phyloP scores from a whole-genome alignment of 2,113 vertebrate species.

The Notarius quadriscutis region DNA sequence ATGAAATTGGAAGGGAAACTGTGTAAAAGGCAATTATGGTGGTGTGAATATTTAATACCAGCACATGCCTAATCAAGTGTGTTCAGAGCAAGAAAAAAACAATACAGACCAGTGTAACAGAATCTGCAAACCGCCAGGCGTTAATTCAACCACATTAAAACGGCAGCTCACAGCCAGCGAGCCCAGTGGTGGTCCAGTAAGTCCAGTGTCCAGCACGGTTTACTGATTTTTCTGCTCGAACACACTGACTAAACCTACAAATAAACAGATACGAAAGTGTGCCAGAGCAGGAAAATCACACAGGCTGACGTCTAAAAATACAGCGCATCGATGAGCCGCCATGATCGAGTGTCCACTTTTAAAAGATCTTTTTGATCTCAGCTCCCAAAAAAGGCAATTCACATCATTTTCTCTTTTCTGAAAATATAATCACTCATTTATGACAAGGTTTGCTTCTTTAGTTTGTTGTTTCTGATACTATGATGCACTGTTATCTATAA shows the following conservation, averaged over 20 bases:
- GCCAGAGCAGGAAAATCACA: neutral
- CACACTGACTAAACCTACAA: neutral
- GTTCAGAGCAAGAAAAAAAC: neutral
- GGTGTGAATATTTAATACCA: neutral
- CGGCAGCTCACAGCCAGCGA: neutral
- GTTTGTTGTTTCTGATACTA: neutral
- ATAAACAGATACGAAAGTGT: neutral
- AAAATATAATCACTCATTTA: neutral
- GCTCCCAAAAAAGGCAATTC: neutral
- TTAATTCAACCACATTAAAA: neutral
- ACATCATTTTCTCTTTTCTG: too few relatives aligned
- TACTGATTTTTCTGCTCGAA: neutral
- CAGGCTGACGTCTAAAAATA: neutral
- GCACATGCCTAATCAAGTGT: conserved; percentile 4
- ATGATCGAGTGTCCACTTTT: neutral
- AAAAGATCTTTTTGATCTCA: neutral
- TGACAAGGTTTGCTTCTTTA: neutral
- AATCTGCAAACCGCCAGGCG: neutral
- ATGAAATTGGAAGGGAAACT: neutral
- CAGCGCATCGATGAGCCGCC: neutral
- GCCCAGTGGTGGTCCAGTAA: neutral
- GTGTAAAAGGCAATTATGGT: conserved; percentile 9
- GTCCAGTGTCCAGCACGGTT: neutral
- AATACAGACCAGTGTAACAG: neutral
- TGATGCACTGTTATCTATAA: too few relatives aligned